Percentiles rank a stretch among this genome's conserved stretches.
These are phyloP conservation scores for Zapus hudsonius DNA, from an alignment of 2,113 vertebrate species.

Conservation along the genomic window DNA sequence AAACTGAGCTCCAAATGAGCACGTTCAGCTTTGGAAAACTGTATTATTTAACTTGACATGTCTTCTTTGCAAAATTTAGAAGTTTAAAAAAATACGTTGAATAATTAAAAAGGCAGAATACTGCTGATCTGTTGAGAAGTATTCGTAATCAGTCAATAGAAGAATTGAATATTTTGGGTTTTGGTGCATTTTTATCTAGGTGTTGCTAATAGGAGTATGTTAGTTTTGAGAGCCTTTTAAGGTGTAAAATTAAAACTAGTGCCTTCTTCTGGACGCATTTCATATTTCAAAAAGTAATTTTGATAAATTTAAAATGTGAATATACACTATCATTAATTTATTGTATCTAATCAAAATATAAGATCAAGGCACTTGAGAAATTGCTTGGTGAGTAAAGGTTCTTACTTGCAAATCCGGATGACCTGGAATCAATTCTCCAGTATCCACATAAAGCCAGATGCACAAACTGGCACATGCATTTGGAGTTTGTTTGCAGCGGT, in stretches of 20 bases:
- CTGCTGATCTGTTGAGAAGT: too few relatives aligned
- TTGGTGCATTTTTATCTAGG: neutral
- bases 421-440: too few relatives aligned
- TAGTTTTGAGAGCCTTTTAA: neutral
- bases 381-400: too few relatives aligned
- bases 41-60: constrained; percentile 74
- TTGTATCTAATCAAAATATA: neutral
- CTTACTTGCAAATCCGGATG: too few relatives aligned
- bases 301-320: neutral
- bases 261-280: neutral
- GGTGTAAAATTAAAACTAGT: neutral
- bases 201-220: neutral
- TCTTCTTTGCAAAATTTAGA: constrained; percentile 67
- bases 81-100: constrained; percentile 54
- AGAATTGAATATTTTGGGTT: too few relatives aligned
- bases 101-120: too few relatives aligned
- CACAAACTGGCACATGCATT: too few relatives aligned
- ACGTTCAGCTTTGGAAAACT: constrained; percentile 78
- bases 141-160: too few relatives aligned
- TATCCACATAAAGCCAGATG: too few relatives aligned
- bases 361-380: neutral
- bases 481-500: too few relatives aligned
- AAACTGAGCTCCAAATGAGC: constrained; percentile 69
- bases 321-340: neutral
- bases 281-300: neutral